Evolutionary conservation across 2,113 vertebrate genomes (phyloP), one percentile per base, ranked within the genome.

Genomic region (Salvelinus sp.): DNA sequence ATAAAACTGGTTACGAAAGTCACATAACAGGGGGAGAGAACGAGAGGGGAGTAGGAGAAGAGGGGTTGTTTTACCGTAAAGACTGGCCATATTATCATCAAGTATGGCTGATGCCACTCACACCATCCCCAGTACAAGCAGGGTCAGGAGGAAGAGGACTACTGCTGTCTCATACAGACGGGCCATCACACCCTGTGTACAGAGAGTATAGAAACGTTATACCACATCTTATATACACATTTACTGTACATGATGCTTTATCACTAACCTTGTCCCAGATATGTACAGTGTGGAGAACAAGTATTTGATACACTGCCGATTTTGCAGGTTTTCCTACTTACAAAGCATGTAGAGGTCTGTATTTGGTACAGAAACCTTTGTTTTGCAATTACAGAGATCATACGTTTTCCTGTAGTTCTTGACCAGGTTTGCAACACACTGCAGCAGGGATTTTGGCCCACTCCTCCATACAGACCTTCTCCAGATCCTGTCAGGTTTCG

Each of bases 21-120:
- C 25, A 65, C 12, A 65, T 9, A 50, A 50, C 14, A 16, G 2
- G 2, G 48, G 48, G 13, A 16, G 48, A 50, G 48, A 22, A 4
- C 9, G 2, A 23, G 22, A 27, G 22, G 33, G 33, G 33, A 25
- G 3, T 27, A 65, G 23, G 23, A 65, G 23, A 25, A 65, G 14
- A 25, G 16, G 20, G 6, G 10, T 38, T 38, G 33, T 1, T 93
- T 89, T 81, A 96, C 95, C 95, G 0, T 95, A 93, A 50, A 96
- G 93, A 0, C 93, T 88, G 71, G 93, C 94, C 48, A 90, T 91
- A 0, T 87, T 86, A 0, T 93, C 78, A 70, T 94, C 84, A 27
- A 93, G 72, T 0, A 96, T 93, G 77, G 96, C 95, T 0, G 93
- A 95, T 0, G 95, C 95, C 77, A 97, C 95, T 95, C 95, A 96